Conservation (phyloP, 2,797 vertebrate species). For the Phrynocephalus guinanensis region DNA sequence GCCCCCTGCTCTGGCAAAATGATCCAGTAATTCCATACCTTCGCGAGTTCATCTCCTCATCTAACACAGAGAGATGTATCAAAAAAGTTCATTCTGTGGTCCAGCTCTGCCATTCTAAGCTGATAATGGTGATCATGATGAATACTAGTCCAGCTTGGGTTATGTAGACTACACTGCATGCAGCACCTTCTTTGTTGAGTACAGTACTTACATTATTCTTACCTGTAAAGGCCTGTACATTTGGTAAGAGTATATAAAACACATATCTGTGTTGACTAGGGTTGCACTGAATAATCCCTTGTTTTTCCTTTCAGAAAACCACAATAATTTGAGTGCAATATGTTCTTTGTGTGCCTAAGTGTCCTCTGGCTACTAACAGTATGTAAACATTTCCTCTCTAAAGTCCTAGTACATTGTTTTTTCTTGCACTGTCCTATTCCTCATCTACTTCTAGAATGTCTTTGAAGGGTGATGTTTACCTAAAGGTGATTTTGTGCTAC, state of each 20-base stretch:
- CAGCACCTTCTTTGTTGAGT: background rate
- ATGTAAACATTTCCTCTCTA: background rate
- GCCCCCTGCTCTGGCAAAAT: constrained; percentile 4
- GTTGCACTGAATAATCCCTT: background rate
- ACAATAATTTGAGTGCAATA: too few relatives aligned
- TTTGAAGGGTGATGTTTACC: background rate
- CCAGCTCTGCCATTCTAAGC: too few relatives aligned
- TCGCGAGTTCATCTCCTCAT: constrained; percentile 5
- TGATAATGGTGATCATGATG: too few relatives aligned
- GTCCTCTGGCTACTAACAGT: too few relatives aligned
- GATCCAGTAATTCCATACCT: background rate
- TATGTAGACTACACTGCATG: background rate
- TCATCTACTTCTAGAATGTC: background rate
- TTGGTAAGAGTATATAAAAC: background rate
- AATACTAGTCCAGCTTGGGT: background rate
- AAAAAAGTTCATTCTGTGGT: background rate
- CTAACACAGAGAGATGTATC: background rate
- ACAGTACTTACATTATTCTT: background rate
- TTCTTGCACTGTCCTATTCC: background rate
- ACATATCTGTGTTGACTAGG: background rate
- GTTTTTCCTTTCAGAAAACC: background rate
- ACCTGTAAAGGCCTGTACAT: background rate
- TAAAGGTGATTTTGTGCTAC: background rate
- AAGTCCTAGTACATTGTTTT: background rate
- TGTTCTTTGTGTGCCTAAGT: too few relatives aligned